phyloP scores from a whole-genome alignment of 2,888 invertebrate genomes.

The Oscheius sp. region DNA sequence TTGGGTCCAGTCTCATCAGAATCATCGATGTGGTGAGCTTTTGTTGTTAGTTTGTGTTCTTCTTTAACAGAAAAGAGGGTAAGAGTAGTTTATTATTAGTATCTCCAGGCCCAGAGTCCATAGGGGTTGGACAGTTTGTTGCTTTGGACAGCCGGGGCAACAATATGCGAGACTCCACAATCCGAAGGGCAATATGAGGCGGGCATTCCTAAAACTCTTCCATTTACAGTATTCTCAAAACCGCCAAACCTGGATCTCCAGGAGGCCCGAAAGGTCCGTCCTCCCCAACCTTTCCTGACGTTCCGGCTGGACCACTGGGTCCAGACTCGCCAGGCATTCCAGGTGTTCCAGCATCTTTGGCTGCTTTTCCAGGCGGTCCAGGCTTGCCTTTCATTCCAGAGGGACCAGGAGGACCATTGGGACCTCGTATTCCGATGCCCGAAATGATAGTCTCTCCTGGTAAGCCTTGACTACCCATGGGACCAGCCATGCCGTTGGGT shows the following conservation, averaged over 20 bases:
- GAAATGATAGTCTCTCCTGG: constrained; percentile 66
- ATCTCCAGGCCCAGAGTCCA: constrained; percentile 17
- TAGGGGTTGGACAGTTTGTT: constrained; percentile 16
- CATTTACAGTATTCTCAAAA: not conserved
- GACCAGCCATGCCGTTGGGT: constrained; percentile 44
- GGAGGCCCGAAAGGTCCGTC: constrained; percentile 68
- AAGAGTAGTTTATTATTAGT: not conserved
- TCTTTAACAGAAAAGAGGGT: not conserved
- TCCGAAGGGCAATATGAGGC: constrained; percentile 63
- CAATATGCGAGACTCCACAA: constrained; percentile 59
- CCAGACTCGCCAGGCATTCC: constrained; percentile 60
- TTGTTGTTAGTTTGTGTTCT: not conserved
- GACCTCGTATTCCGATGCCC: constrained; percentile 70
- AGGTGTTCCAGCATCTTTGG: constrained; percentile 40
- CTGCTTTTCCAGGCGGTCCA: constrained; percentile 60
- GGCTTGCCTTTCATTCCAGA: constrained; percentile 64
- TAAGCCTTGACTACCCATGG: constrained; percentile 58
- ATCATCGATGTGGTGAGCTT: constrained; percentile 72
- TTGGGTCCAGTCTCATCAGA: constrained; percentile 72
- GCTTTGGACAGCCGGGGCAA: constrained; percentile 12
- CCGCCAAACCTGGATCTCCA: constrained; percentile 61
- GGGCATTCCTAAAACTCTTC: constrained; percentile 46
- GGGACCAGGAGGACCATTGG: constrained; percentile 67
- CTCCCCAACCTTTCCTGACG: constrained; percentile 59
- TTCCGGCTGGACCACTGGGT: constrained; percentile 64